Evolutionary conservation across 64 coral and sea anemone genomes (phyloP).

Genomic region (Montipora sp.): DNA sequence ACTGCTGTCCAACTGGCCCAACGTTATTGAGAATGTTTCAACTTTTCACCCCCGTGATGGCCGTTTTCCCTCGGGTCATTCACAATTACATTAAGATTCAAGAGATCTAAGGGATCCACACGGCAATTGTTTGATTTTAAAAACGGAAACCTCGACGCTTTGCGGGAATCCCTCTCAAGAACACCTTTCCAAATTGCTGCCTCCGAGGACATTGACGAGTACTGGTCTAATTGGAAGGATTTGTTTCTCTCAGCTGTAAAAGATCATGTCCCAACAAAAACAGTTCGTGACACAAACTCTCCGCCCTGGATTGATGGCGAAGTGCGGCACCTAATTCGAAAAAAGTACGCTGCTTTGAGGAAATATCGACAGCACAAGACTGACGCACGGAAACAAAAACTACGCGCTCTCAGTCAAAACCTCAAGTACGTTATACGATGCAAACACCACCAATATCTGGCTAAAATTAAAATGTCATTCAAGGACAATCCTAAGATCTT

Average conservation of each 20-base stretch:
- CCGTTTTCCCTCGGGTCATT: not conserved
- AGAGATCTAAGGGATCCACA: not conserved
- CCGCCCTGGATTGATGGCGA: conserved; percentile 57
- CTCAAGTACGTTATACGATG: no score
- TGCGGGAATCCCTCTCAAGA: not conserved
- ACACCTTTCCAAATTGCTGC: not conserved
- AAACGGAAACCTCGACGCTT: conserved; percentile 22
- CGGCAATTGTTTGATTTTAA: conserved; percentile 41
- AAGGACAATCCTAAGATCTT: no score
- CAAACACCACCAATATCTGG: no score
- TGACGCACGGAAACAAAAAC: not conserved
- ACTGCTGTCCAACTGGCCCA: conserved; percentile 33
- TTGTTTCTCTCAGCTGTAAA: conserved; percentile 30
- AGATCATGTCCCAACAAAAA: conserved; percentile 27
- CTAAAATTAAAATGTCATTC: no score
- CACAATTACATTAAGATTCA: conserved; percentile 24
- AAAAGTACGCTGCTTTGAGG: conserved; percentile 26
- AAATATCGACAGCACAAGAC: conserved; percentile 34
- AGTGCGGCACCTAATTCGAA: conserved; percentile 4
- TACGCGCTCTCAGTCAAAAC: not conserved
- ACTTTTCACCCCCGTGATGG: not conserved
- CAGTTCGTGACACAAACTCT: conserved; percentile 40
- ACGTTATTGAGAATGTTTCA: conserved; percentile 17
- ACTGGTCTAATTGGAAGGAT: conserved; percentile 61
- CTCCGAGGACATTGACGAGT: conserved; percentile 43